Evolutionary conservation across 2,113 vertebrate species (phyloP).

Genomic region (Pycnonotus jocosus): DNA sequence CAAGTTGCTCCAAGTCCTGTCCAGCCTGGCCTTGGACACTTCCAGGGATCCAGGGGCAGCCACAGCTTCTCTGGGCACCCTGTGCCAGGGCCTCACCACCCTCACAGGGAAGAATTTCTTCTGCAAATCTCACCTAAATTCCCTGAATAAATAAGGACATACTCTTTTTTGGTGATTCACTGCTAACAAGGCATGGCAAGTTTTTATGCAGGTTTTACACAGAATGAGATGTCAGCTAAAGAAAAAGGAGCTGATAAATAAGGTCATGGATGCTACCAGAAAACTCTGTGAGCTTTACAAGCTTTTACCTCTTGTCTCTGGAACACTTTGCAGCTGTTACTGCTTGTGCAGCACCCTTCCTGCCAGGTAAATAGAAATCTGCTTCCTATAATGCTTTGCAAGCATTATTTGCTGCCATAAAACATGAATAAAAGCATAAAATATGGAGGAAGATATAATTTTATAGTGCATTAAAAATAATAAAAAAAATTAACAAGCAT

Average conservation of each 20-base stretch:
- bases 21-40: background rate
- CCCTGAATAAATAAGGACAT: background rate
- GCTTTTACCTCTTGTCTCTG: background rate
- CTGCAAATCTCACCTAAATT: background rate
- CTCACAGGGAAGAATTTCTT: background rate
- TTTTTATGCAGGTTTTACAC: background rate
- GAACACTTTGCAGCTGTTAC: background rate
- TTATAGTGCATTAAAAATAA: constrained; percentile 55
- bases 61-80: background rate
- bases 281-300: background rate
- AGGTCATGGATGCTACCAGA: background rate
- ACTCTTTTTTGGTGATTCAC: background rate
- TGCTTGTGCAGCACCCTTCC: background rate
- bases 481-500: constrained; percentile 21
- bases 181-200: background rate
- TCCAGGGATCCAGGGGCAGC: background rate
- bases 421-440: constrained; percentile 53
- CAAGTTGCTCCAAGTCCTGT: fast-evolving
- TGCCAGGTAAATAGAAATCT: background rate
- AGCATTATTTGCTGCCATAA: constrained; percentile 35
- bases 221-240: background rate
- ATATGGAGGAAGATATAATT: constrained; percentile 46
- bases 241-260: background rate
- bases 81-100: background rate
- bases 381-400: background rate